Conservation (phyloP, 2,797 vertebrate species). For the Typhlichthys subterraneus region DNA sequence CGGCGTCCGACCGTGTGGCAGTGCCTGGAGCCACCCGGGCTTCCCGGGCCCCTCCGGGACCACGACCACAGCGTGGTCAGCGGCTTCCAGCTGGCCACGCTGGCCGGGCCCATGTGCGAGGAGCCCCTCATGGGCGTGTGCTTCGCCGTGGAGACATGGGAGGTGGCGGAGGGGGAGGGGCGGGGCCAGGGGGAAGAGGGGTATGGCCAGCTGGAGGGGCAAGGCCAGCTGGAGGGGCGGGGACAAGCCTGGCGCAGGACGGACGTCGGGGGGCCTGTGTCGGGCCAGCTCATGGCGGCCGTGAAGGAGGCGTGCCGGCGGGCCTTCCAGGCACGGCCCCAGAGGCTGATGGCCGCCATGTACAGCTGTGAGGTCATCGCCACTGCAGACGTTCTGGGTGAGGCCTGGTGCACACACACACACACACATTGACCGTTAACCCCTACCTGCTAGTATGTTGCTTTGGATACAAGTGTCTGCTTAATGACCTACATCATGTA, state of each 20-base stretch:
- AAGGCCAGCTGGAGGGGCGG: constrained; percentile 11
- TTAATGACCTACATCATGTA: no score
- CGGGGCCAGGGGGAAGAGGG: not conserved
- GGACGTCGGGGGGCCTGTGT: constrained; percentile 82
- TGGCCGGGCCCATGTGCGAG: constrained; percentile 95
- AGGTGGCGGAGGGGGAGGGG: constrained; percentile 58
- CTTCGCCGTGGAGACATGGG: constrained; percentile 89
- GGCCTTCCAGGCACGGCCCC: constrained; percentile 88
- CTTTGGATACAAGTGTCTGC: no score
- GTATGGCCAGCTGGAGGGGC: not conserved
- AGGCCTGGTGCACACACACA: constrained; percentile 48
- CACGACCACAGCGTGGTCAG: constrained; percentile 93
- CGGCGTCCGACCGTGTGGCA: constrained; percentile 86
- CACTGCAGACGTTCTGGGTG: constrained; percentile 93
- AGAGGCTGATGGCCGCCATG: constrained; percentile 97
- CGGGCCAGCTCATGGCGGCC: constrained; percentile 93
- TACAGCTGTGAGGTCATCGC: constrained; percentile 98
- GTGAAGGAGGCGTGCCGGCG: constrained; percentile 94
- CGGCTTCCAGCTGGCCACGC: constrained; percentile 92
- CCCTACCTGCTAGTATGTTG: no score
- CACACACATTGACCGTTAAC: not conserved
- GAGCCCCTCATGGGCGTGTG: constrained; percentile 98
- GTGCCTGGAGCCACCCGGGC: constrained; percentile 69
- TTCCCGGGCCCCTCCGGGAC: constrained; percentile 70
- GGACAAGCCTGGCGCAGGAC: constrained; percentile 47